A percentile compares a stretch with the other conserved stretches of the same genome.
These are phyloP conservation scores for Apostichopus parvimensis DNA, from an alignment of 35 echinoderm and acorn worm genomes.

Conservation along the genomic window DNA sequence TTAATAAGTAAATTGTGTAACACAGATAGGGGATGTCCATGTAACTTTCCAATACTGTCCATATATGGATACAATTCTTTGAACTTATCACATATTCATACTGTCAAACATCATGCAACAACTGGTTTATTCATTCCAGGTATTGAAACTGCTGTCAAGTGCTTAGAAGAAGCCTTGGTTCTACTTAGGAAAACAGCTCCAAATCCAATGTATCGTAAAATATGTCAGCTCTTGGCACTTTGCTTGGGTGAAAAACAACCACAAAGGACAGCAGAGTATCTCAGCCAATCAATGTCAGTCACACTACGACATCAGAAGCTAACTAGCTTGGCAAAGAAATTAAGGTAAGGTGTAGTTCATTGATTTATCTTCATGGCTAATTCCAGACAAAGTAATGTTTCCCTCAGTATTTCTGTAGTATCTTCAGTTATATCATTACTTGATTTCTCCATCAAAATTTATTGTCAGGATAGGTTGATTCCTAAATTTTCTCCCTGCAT, in stretches of 20 bases:
- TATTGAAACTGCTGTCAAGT: neutral
- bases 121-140: constrained; percentile 3
- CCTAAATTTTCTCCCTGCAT: too few relatives aligned
- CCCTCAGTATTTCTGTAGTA: too few relatives aligned
- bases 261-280: constrained; percentile 57
- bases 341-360: constrained; percentile 38
- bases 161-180: constrained; percentile 47
- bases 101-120: neutral
- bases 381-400: too few relatives aligned
- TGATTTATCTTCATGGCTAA: too few relatives aligned
- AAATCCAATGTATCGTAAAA: constrained; percentile 56
- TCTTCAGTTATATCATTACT: too few relatives aligned
- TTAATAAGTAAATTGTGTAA: too few relatives aligned
- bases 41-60: too few relatives aligned
- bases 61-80: too few relatives aligned
- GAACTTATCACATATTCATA: too few relatives aligned
- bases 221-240: constrained; percentile 78
- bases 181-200: constrained; percentile 55
- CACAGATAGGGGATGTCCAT: too few relatives aligned
- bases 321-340: constrained; percentile 63
- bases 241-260: constrained; percentile 64
- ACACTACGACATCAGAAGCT: constrained; percentile 88
- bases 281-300: constrained; percentile 65
- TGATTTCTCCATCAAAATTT: too few relatives aligned
- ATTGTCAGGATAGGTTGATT: too few relatives aligned